Evolutionary conservation across 2,888 invertebrate genomes (phyloP).

Genomic region (Lacanobia oleracea): DNA sequence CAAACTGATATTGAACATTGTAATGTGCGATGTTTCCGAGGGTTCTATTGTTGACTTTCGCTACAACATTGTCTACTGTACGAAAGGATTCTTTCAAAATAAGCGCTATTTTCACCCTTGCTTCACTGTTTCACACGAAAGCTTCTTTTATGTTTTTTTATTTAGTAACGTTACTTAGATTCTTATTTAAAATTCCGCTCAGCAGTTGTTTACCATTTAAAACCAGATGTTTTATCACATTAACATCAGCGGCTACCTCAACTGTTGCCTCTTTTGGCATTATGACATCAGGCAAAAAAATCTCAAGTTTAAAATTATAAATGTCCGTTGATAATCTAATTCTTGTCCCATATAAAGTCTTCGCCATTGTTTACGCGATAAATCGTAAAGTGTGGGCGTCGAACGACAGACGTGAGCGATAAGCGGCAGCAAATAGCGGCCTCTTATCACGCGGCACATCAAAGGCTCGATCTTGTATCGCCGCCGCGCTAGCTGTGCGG

Average conservation of each 20-base stretch:
- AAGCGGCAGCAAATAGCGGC: constrained; percentile 72
- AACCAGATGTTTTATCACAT: constrained; percentile 40
- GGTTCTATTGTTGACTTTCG: constrained; percentile 63
- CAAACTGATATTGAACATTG: constrained; percentile 76
- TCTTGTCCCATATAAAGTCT: constrained; percentile 64
- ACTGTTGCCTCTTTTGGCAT: constrained; percentile 50
- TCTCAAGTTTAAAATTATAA: constrained; percentile 48
- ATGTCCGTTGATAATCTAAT: constrained; percentile 62
- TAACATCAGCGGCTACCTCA: constrained; percentile 53
- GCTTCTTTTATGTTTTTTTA: neutral
- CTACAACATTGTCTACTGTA: constrained; percentile 58
- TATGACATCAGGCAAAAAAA: constrained; percentile 46
- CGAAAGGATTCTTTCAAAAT: constrained; percentile 48
- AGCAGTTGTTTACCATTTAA: constrained; percentile 36
- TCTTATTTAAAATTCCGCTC: constrained; percentile 37
- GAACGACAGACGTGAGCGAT: constrained; percentile 73
- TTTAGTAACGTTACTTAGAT: neutral
- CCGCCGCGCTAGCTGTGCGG: constrained; percentile 44
- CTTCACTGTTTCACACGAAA: constrained; percentile 57
- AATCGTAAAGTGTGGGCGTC: constrained; percentile 67
- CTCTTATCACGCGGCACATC: constrained; percentile 77
- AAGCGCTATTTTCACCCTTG: constrained; percentile 22
- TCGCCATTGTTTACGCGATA: constrained; percentile 68
- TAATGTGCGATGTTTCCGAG: constrained; percentile 63
- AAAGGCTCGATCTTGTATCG: constrained; percentile 74